Percentiles rank a stretch among this genome's conserved stretches.
Conservation (phyloP, 2,888 invertebrate genomes). For the Choristoneura rosaceana region DNA sequence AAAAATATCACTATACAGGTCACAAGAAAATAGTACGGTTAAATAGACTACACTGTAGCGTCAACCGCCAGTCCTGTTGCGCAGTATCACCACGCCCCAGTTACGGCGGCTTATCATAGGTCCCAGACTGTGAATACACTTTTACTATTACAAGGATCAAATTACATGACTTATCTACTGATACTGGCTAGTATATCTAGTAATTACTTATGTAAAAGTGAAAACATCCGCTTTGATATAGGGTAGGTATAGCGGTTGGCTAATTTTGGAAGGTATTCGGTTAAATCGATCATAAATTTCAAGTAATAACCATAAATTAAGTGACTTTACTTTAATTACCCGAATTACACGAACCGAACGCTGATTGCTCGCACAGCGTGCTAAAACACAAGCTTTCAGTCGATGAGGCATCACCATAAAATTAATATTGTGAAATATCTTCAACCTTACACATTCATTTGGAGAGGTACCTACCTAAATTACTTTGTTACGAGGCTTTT, state of each 20-base stretch:
- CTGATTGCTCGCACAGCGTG: constrained; percentile 1
- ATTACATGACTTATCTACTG: constrained; percentile 14
- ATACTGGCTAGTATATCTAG: constrained; percentile 6
- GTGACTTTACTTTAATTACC: constrained; percentile 22
- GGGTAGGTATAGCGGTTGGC: background rate
- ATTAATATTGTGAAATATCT: background rate
- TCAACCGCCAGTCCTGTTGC: constrained; percentile 11
- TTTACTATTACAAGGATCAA: constrained; percentile 37
- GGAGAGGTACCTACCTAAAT: constrained; percentile 1
- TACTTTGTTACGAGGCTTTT: background rate
- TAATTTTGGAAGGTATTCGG: background rate
- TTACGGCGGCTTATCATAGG: constrained; percentile 28
- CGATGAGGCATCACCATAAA: background rate
- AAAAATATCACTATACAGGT: background rate
- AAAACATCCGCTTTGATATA: constrained; percentile 20
- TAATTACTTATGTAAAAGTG: background rate
- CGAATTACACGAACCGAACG: background rate
- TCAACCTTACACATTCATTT: background rate
- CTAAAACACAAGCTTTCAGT: background rate
- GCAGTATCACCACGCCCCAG: constrained; percentile 31
- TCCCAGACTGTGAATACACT: constrained; percentile 37
- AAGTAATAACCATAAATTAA: constrained; percentile 13
- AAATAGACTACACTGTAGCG: background rate
- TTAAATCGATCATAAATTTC: background rate
- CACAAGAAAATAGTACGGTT: background rate